A percentile compares a stretch with the other conserved stretches of the same genome.
These are phyloP conservation scores for Astatoreochromis straeleni DNA, from an alignment of 2,113 vertebrate genomes.

Conservation along the genomic window DNA sequence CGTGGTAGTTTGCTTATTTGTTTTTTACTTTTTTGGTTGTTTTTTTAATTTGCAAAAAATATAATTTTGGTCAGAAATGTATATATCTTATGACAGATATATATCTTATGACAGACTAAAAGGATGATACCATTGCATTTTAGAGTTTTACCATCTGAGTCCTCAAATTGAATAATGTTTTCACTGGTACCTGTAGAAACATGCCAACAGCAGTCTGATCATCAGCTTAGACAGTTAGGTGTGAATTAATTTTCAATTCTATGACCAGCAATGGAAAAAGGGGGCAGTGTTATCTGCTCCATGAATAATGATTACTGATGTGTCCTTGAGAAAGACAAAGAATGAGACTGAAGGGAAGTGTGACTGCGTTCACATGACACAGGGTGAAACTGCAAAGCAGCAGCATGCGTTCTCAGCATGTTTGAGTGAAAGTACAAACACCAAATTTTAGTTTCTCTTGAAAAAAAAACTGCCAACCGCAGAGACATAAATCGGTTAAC, in stretches of 20 bases:
- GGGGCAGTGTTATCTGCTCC: neutral
- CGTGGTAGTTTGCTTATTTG: neutral
- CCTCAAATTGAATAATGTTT: neutral
- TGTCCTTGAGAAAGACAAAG: slow-evolving; percentile 7
- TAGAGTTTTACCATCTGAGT: neutral
- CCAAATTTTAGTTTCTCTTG: neutral
- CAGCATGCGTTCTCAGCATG: neutral
- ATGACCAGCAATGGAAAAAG: neutral
- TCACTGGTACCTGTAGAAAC: neutral
- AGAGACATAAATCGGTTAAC: neutral
- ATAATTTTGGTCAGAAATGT: neutral
- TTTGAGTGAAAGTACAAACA: neutral
- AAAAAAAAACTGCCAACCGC: neutral
- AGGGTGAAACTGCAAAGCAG: neutral
- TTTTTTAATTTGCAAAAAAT: neutral
- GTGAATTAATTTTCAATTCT: neutral
- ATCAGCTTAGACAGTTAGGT: neutral
- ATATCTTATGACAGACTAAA: neutral
- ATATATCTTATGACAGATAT: neutral
- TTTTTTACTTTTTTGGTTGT: neutral
- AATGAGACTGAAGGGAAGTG: neutral
- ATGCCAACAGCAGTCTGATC: neutral
- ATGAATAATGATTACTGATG: neutral
- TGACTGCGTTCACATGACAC: neutral
- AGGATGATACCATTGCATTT: neutral